phyloP scores from a whole-genome alignment of 1,140 invertebrate species.

The Drosophila triauraria region DNA sequence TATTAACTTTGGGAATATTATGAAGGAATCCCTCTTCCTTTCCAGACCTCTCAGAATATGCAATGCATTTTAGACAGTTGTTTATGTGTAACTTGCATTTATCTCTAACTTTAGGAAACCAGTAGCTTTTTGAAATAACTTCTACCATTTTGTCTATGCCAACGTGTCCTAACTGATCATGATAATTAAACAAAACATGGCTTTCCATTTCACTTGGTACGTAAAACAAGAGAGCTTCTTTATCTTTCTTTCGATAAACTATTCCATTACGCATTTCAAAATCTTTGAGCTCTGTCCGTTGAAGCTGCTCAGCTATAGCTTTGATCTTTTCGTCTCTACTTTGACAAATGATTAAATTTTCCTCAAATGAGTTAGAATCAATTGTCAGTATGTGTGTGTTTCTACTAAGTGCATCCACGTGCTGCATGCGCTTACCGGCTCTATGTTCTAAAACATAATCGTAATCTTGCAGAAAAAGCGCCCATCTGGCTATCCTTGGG shows the following conservation, averaged over 20 bases:
- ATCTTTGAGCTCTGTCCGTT: not conserved
- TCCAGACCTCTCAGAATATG: too few species aligned
- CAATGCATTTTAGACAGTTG: too few species aligned
- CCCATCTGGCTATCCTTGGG: not conserved
- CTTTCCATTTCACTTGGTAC: constrained; percentile 2
- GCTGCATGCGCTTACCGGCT: constrained; percentile 5
- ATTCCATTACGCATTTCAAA: not conserved
- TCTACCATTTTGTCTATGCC: too few species aligned
- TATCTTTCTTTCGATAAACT: constrained; percentile 1
- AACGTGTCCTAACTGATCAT: constrained; percentile 3
- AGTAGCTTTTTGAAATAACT: too few species aligned
- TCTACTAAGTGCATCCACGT: constrained; percentile 8
- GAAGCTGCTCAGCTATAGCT: not conserved
- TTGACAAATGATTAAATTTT: constrained; percentile 1
- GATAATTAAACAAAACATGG: constrained; percentile 10
- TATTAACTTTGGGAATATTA: too few species aligned
- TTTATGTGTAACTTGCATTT: too few species aligned
- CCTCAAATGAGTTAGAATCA: constrained; percentile 4
- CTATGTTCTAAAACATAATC: not conserved
- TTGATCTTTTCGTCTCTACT: not conserved
- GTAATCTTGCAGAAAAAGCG: not conserved
- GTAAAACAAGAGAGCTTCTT: not conserved
- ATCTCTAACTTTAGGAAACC: too few species aligned
- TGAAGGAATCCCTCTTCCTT: too few species aligned
- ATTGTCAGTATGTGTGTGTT: constrained; percentile 7